Conservation (phyloP, 1,140 invertebrate species). For the Phocides pigmalion region DNA sequence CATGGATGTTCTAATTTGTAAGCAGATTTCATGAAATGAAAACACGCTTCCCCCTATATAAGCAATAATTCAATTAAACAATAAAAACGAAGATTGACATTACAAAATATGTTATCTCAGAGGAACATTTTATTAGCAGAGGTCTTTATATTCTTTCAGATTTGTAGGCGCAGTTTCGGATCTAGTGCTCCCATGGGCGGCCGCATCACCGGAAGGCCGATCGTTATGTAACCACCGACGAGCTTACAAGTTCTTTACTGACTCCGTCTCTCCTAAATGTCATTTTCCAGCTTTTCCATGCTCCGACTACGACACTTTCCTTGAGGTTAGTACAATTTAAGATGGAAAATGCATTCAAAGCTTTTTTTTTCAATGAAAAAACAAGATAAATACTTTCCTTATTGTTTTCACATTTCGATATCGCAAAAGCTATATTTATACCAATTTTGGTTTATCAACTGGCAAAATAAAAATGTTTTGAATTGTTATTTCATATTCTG, state of each 20-base stretch:
- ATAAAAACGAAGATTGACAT: too few species aligned
- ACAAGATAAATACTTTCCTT: too few species aligned
- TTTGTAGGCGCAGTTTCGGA: slow-evolving; percentile 96
- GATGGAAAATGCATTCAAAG: too few species aligned
- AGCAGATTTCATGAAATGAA: slow-evolving; percentile 28
- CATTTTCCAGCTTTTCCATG: slow-evolving; percentile 95
- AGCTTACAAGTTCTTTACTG: slow-evolving; percentile 97
- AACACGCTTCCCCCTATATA: too few species aligned
- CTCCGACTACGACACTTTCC: slow-evolving; percentile 92
- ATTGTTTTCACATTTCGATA: too few species aligned
- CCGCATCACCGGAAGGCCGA: slow-evolving; percentile 92
- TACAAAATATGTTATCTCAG: too few species aligned
- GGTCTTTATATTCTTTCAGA: slow-evolving; percentile 85
- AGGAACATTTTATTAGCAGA: too few species aligned
- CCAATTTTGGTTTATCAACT: too few species aligned
- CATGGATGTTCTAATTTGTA: slow-evolving; percentile 86
- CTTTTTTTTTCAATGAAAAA: too few species aligned
- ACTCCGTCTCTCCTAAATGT: slow-evolving; percentile 95
- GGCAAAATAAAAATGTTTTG: too few species aligned
- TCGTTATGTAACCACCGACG: slow-evolving; percentile 95
- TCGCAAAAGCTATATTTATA: too few species aligned
- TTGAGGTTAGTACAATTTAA: slow-evolving; percentile 87
- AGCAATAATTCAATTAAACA: too few species aligned
- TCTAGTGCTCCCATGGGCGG: slow-evolving; percentile 92
- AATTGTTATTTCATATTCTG: slow-evolving; percentile 34